A percentile compares a stretch with the other conserved stretches of the same genome.
Conservation (phyloP, 53 echinoderm and acorn worm genomes). For the Patiria pectinifera region DNA sequence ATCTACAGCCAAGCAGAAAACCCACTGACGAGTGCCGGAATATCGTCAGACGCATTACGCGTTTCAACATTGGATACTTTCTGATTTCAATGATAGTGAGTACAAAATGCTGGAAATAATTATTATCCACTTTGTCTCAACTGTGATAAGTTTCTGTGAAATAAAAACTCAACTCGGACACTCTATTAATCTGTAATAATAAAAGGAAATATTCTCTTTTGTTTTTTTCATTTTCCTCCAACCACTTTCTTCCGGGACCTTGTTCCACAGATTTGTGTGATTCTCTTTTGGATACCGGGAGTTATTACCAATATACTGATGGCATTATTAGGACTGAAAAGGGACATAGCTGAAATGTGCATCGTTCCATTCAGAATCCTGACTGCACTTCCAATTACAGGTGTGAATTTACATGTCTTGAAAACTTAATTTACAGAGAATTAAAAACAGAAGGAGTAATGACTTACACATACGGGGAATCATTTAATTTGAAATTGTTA, state of each 20-base stretch:
- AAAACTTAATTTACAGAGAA: too few species aligned
- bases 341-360: slow-evolving; percentile 42
- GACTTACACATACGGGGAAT: too few species aligned
- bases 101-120: background rate
- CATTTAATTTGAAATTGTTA: too few species aligned
- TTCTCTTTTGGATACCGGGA: slow-evolving; percentile 57
- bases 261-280: slow-evolving; percentile 6
- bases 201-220: background rate
- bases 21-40: background rate
- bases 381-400: slow-evolving; percentile 24
- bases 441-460: too few species aligned
- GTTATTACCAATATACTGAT: slow-evolving; percentile 29
- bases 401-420: background rate
- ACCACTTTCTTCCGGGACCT: background rate
- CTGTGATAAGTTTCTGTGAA: too few species aligned
- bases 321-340: background rate
- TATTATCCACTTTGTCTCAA: too few species aligned
- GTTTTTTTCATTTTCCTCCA: too few species aligned
- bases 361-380: slow-evolving; percentile 30
- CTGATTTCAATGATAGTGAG: slow-evolving; percentile 17
- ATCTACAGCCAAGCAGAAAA: slow-evolving; percentile 16
- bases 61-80: slow-evolving; percentile 34
- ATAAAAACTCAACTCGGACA: background rate
- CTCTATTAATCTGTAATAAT: background rate
- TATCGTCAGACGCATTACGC: slow-evolving; percentile 1